Base-by-base conservation (phyloP, 2,113 vertebrate species). In the Hyla sarda region DNA sequence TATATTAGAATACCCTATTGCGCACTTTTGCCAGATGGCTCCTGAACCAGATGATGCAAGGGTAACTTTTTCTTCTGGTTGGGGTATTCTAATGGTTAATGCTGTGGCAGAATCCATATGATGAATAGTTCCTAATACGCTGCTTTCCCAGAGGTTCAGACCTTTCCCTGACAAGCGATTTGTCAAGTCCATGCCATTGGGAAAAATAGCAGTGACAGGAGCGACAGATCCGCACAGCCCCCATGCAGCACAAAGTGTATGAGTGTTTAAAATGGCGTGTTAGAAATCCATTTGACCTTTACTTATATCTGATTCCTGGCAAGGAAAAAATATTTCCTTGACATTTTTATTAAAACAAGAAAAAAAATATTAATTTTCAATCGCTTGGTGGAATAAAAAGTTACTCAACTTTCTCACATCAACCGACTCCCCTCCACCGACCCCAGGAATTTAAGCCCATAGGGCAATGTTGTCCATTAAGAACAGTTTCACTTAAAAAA, bases 221-320 rank as follows among this genome's bases (percentile, higher is more conserved):
- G 52, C 67, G 75, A 80, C 75, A 86, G 48, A 72, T 71, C 65
- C n/a, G 65, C 75, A 71, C 84, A 80, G 50, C 75, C 84, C 82
- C 62, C 75, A 56, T 69, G 30, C 73, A 67, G 58, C 58, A 45
- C 69, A 54, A 56, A 84, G 74, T 78, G 47, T 85, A 77, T 85
- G 25, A 79, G 48, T 72, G 75, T 80, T 86, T 86, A 86, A 86
- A 72, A 79, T 47, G 37, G 76, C 52, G 32, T 80, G 48, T 71
- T 86, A 80, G 62, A 86, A 73, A 86, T 86, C 77, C 77, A 81
- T 86, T 86, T 86, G 84, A 86, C 84, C 84, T 86, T 86, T 86
- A 73, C 48, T 86, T 72, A 65, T 86, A 80, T 73, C 76, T 78
- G 84, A 86, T 79, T 80, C 65, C 48, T 30, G 56, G 84, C 84